phyloP scores from a whole-genome alignment of 1,140 invertebrate genomes.

The Dreissena rostriformis region DNA sequence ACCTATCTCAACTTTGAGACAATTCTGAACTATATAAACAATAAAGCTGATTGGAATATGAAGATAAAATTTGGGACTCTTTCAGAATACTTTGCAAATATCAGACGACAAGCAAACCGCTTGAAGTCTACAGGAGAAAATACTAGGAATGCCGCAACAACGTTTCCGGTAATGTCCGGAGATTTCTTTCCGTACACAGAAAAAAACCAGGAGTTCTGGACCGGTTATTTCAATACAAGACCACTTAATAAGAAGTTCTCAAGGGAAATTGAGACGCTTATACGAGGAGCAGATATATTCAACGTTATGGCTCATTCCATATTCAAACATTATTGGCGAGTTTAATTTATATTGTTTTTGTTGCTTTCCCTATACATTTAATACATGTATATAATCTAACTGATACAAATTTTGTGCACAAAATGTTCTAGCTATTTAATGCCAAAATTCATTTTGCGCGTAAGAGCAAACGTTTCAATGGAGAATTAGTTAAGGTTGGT shows the following conservation, averaged over 20 bases:
- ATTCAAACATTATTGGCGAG: slow-evolving; percentile 77
- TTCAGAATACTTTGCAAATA: slow-evolving; percentile 93
- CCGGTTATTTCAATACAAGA: slow-evolving; percentile 95
- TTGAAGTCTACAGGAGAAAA: slow-evolving; percentile 71
- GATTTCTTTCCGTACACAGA: slow-evolving; percentile 98
- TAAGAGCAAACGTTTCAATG: too few species aligned
- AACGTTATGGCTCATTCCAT: slow-evolving; percentile 25
- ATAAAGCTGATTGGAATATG: slow-evolving; percentile 86
- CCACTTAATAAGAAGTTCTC: slow-evolving; percentile 94
- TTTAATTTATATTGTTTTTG: too few species aligned
- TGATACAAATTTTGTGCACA: too few species aligned
- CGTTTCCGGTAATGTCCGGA: slow-evolving; percentile 90
- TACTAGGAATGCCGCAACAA: slow-evolving; percentile 24
- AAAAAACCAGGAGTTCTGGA: slow-evolving; percentile 97
- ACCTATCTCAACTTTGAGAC: slow-evolving; percentile 88
- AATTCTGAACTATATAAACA: slow-evolving; percentile 96
- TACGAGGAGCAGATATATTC: slow-evolving; percentile 86
- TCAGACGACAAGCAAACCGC: slow-evolving; percentile 50
- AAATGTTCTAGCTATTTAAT: too few species aligned
- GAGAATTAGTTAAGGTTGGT: too few species aligned
- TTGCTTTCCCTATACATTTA: too few species aligned
- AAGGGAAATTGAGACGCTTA: slow-evolving; percentile 91
- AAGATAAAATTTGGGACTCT: slow-evolving; percentile 94
- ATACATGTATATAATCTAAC: too few species aligned
- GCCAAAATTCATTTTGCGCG: too few species aligned